Evolutionary conservation across 2,797 vertebrate genomes (phyloP), one percentile per base, ranked within the genome.

Genomic region (Arctocebus calabarensis): DNA sequence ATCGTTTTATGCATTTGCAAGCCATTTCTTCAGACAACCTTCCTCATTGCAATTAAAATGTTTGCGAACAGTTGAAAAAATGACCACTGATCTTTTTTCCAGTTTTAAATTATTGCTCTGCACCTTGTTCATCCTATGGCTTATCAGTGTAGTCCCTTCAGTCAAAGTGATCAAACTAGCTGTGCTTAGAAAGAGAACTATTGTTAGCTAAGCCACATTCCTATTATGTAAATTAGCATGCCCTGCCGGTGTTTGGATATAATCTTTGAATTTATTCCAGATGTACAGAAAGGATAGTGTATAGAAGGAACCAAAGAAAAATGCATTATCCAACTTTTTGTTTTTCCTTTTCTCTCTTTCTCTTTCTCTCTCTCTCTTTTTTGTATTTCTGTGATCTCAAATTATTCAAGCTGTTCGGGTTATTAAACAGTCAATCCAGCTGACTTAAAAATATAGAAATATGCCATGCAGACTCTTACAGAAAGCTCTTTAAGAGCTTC

Each of bases 401-500:
- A 93, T 92, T 90, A 90, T n/a, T 97, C 94, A 93, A 90, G 78
- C 95, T 95, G 83, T 95, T 96, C 87, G 71, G 87, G 40, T 88
- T 96, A 96, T 97, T 91, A 95, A 96, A 94, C 87, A 94, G 83
- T 32, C 87, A 94, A 84, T 96, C 84, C 84, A 93, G 83, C 95
- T 93, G 91, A 96, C 90, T 97, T 85, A 59, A 96, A 94, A 86
- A 96, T 92, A 94, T 27, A 96, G 92, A 97, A 96, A 94, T 97
- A 94, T 78, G 71, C 84, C 94, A 88, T 7, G 6, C 34, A 94
- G 90, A 88, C 82, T 84, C 90, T 88, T 97, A 74, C 0, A 91
- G 93, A 88, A 84, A 95, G 81, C 83, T 96, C 84, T 93, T 95
- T 96, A 92, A 87, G 93, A 96, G 91, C 90, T 34, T 84, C 93